phyloP scores from a whole-genome alignment of 2,113 vertebrate genomes.

The Gymnarchus niloticus region DNA sequence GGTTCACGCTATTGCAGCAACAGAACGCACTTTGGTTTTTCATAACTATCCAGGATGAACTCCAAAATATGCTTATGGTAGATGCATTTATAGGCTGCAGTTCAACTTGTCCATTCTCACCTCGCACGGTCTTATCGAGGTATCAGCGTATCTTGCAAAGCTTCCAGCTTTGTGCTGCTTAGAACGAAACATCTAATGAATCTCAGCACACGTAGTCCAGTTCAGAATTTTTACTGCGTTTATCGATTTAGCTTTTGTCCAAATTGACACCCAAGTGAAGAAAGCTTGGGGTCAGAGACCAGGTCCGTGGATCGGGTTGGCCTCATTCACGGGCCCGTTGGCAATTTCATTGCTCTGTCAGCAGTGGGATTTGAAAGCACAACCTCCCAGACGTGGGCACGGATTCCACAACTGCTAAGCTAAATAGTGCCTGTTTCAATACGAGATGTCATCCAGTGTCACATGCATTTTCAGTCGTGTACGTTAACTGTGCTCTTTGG shows the following conservation, averaged over 20 bases:
- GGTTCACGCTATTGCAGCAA: neutral
- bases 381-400: too few species aligned
- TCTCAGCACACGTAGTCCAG: neutral
- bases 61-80: neutral
- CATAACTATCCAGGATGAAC: neutral
- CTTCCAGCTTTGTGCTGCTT: neutral
- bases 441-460: too few species aligned
- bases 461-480: neutral
- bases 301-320: too few species aligned
- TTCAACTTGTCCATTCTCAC: too few species aligned
- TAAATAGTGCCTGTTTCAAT: neutral
- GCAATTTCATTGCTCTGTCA: too few species aligned
- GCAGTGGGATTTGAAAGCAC: too few species aligned
- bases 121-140: neutral
- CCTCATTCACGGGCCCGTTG: too few species aligned
- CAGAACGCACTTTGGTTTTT: neutral
- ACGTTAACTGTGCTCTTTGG: neutral
- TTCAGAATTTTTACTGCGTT: neutral
- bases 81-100: neutral
- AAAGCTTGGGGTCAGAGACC: too few species aligned
- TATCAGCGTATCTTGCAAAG: neutral
- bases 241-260: too few species aligned
- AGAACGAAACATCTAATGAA: neutral
- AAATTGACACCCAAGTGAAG: neutral
- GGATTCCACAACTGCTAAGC: neutral